Evolutionary conservation across 2,888 invertebrate species (phyloP), one percentile per base, ranked within the genome.

Genomic region (Archaeoteleia sp.): DNA sequence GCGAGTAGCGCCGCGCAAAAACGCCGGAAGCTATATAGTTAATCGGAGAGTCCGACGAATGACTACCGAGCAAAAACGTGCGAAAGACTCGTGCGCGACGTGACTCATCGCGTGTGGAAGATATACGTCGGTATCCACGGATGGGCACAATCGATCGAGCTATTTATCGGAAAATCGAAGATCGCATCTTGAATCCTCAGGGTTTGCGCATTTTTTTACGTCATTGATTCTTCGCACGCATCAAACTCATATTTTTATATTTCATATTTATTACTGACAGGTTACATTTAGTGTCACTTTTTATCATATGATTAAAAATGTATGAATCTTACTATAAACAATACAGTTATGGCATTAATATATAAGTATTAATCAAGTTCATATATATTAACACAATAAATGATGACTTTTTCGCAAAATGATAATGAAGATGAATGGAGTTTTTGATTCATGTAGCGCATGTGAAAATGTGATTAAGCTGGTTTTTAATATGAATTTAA

Each of bases 61-160:
- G 69, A 67, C 66, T 62, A 35, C 46, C 60, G 73, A 66, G 73
- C 74, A 77, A 78, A 78, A 78, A 78, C 78, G 78, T 78, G 78
- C 78, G 78, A 77, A 77, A 78, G 76, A 70, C 54, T 71, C 69
- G 74, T 70, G 70, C 63, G 63, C 63, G 58, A 55, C 57, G 66
- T 71, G 71, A 71, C 62, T 71, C 71, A 71, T 66, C 67, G 66
- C 66, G 68, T 60, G 70, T 27, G 40, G 45, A 30, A 49, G 48
- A 67, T 55, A 54, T 39, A 53, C 25, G 61, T 51, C 49, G 57
- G 54, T 51, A 49, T 46, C 45, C 25, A 37, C 32, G n/a, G 23
- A 23, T 40, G 42, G 30, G 20, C 30, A 17, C 48, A 29, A 48
- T 60, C 57, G 60, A 66, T 66, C 58, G 58, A 30, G 45, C 35